phyloP scores from a whole-genome alignment of 2,888 invertebrate species.

The Anagyrus pseudococci region DNA sequence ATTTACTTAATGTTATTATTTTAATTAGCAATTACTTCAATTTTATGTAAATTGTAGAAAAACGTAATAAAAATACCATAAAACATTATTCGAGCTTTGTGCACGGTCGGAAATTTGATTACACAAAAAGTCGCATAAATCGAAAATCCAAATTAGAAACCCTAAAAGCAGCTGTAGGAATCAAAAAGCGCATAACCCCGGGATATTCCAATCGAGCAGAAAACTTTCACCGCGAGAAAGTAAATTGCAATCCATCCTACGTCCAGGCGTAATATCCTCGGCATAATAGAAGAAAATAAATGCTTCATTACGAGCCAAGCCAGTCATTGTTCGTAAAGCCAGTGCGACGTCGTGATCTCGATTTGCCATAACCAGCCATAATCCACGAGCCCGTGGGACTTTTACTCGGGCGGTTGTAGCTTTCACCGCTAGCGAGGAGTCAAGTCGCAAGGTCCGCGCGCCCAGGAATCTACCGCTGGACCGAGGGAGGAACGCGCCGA shows the following conservation, averaged over 20 bases:
- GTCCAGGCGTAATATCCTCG: neutral
- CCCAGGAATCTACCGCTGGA: neutral
- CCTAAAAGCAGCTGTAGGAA: no score
- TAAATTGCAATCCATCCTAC: conserved; percentile 10
- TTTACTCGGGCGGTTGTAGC: conserved; percentile 56
- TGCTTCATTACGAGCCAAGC: conserved; percentile 18
- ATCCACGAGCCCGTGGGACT: conserved; percentile 53
- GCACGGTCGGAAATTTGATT: no score
- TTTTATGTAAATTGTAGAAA: no score
- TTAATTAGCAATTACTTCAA: no score
- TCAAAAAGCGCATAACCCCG: no score
- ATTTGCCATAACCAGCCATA: conserved; percentile 51
- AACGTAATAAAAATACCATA: no score
- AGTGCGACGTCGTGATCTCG: conserved; percentile 45
- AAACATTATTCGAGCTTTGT: no score
- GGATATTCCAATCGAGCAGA: neutral
- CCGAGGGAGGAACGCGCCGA: neutral
- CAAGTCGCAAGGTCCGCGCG: neutral
- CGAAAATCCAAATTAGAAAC: no score
- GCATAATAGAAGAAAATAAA: conserved; percentile 1
- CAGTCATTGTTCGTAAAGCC: no score
- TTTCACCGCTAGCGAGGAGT: conserved; percentile 50
- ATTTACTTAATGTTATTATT: no score
- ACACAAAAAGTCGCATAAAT: no score
- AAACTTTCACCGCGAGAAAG: conserved; percentile 25